Evolutionary conservation across 2,888 invertebrate species (phyloP), one percentile per base, ranked within the genome.

Genomic region (Smittia sp.): DNA sequence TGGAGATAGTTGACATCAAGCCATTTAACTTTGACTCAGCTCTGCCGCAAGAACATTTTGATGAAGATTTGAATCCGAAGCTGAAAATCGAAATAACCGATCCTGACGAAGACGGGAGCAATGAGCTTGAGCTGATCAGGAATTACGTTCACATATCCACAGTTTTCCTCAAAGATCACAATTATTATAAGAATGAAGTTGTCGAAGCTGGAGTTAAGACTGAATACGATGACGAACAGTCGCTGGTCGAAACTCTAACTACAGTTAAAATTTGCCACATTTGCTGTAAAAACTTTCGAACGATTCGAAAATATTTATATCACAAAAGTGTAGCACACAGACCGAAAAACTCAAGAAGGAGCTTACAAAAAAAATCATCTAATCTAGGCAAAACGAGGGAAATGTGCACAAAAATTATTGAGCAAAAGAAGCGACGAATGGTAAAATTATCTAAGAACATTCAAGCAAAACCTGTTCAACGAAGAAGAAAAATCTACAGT

Each of bases 401-500:
- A 18, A 22, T 58, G 9, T 22, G 22, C 13, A 7, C 22, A 58
- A 58, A 58, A 22, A 13, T 20, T 3, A 22, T 58, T 18, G 20
- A 22, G 9, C 6, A 13, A 18, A 58, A 18, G 22, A 46, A 6
- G n/a, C 11, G n/a, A n/a, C 7, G 6, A 9, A 38, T 11, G 38
- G 13, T 15, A 13, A 52, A 52, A 52, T 7, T 13, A 7, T 63
- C 25, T 27, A 27, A 18, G 25, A 13, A 25, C 13, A 63, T 1
- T 4, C 15, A 18, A 52, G 15, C 4, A 15, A 52, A 52, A 52
- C 9, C 9, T 7, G 7, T 2, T 9, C 22, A 18, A 6, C 15
- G n/a, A 25, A 63, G 13, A n/a, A 73, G 69, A 39, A 75, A 75
- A 25, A 74, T 75, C 11, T 76, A 75, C 52, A 67, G 74, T 15